Percentiles rank a stretch among this genome's conserved stretches.
phyloP scores from a whole-genome alignment of 2,888 invertebrate genomes.

The Drosophila pseudotalamancana region DNA sequence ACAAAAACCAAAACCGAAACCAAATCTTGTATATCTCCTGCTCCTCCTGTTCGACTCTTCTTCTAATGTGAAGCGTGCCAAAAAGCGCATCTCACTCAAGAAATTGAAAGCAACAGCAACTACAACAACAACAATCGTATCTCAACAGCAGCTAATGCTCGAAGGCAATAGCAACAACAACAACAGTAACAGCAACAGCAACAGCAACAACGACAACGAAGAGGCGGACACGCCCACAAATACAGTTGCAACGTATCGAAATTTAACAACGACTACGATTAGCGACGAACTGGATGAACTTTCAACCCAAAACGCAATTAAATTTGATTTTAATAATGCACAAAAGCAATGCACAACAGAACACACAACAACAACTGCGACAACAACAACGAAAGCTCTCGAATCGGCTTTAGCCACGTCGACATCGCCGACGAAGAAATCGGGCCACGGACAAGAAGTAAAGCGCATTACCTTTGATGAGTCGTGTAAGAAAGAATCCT shows the following conservation, averaged over 20 bases:
- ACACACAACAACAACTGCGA: slow-evolving; percentile 45
- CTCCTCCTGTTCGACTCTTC: slow-evolving; percentile 58
- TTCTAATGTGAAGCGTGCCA: slow-evolving; percentile 73
- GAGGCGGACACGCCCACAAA: slow-evolving; percentile 52
- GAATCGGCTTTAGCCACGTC: slow-evolving; percentile 68
- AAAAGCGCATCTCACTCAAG: slow-evolving; percentile 82
- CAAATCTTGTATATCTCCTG: slow-evolving; percentile 41
- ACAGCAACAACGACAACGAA: slow-evolving; percentile 33
- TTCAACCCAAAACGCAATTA: slow-evolving; percentile 74
- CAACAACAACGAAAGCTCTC: slow-evolving; percentile 53
- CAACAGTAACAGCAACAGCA: slow-evolving; percentile 36
- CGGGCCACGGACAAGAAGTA: slow-evolving; percentile 83
- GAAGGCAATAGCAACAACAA: slow-evolving; percentile 53
- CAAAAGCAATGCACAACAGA: slow-evolving; percentile 49
- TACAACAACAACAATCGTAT: slow-evolving; percentile 78
- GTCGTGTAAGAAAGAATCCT: slow-evolving; percentile 85
- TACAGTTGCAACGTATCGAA: slow-evolving; percentile 19
- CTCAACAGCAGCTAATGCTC: slow-evolving; percentile 80
- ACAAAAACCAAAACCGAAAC: slow-evolving; percentile 3
- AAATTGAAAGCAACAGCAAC: slow-evolving; percentile 72
- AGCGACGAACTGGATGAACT: slow-evolving; percentile 75
- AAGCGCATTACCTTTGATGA: slow-evolving; percentile 85
- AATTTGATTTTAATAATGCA: slow-evolving; percentile 75
- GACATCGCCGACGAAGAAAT: slow-evolving; percentile 78
- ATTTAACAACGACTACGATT: slow-evolving; percentile 53